Evolutionary conservation across 2,113 vertebrate genomes (phyloP).

Genomic region (Piprites chloris): DNA sequence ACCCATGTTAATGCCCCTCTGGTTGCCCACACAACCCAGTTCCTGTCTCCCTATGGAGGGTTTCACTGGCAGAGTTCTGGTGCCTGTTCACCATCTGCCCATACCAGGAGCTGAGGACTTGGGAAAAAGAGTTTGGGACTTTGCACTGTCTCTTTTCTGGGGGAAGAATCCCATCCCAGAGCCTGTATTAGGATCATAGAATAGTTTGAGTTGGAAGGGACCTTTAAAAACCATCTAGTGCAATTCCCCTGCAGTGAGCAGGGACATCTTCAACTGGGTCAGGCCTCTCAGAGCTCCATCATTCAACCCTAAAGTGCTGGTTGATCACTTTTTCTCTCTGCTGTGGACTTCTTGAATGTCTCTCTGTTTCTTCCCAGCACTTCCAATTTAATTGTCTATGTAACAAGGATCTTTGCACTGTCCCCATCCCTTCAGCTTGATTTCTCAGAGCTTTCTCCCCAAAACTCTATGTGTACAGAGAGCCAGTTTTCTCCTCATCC

Average conservation of each 20-base stretch:
- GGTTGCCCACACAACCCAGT: background rate
- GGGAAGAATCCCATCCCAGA: background rate
- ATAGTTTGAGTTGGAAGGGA: background rate
- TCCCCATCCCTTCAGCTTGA: background rate
- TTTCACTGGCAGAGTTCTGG: background rate
- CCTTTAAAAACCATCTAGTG: background rate
- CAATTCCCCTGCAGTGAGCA: background rate
- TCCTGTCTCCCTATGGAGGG: rapidly evolving
- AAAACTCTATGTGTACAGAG: background rate
- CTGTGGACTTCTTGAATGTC: background rate
- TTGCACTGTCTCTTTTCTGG: background rate
- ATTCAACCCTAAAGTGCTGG: background rate
- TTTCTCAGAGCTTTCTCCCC: background rate
- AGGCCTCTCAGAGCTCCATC: background rate
- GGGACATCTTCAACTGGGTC: background rate
- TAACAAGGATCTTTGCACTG: background rate
- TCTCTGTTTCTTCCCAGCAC: background rate
- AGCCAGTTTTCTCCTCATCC: background rate
- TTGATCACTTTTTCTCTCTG: background rate
- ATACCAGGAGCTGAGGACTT: background rate
- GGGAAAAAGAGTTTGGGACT: background rate
- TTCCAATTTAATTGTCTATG: background rate
- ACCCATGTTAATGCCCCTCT: background rate
- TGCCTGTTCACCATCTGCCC: background rate
- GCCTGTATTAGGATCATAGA: background rate